Conservation (phyloP, 2,888 invertebrate species). For the Acheta domesticus region DNA sequence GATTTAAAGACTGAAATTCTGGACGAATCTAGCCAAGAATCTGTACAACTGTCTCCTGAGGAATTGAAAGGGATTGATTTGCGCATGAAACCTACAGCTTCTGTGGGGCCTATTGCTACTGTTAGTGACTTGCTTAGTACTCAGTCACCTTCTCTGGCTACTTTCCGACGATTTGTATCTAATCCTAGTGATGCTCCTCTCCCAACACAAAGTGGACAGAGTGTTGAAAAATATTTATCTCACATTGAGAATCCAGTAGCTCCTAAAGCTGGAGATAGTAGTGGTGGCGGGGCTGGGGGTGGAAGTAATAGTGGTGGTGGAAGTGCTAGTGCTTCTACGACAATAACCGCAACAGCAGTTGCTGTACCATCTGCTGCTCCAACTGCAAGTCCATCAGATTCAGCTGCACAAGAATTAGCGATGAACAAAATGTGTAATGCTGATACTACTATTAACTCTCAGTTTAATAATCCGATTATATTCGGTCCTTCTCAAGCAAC, state of each 20-base stretch:
- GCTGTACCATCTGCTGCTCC: neutral
- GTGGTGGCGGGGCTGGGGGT: neutral
- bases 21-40: constrained; percentile 21
- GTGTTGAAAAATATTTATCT: constrained; percentile 56
- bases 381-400: neutral
- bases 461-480: neutral
- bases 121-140: constrained; percentile 49
- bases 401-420: neutral
- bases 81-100: constrained; percentile 30
- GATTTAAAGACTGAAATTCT: constrained; percentile 26
- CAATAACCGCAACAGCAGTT: neutral
- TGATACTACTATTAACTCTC: neutral
- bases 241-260: constrained; percentile 20
- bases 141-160: constrained; percentile 56
- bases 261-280: neutral
- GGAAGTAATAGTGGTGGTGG: too few relatives aligned
- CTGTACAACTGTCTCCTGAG: constrained; percentile 25
- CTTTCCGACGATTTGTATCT: constrained; percentile 52
- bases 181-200: constrained; percentile 49
- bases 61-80: constrained; percentile 34
- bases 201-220: constrained; percentile 57
- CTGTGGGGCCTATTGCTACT: constrained; percentile 30
- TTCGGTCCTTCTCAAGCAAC: constrained; percentile 20
- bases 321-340: too few relatives aligned
- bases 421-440: neutral